Base-by-base conservation (phyloP, 92 coral and sea anemone genomes). In the Epizoanthus fatuus region DNA sequence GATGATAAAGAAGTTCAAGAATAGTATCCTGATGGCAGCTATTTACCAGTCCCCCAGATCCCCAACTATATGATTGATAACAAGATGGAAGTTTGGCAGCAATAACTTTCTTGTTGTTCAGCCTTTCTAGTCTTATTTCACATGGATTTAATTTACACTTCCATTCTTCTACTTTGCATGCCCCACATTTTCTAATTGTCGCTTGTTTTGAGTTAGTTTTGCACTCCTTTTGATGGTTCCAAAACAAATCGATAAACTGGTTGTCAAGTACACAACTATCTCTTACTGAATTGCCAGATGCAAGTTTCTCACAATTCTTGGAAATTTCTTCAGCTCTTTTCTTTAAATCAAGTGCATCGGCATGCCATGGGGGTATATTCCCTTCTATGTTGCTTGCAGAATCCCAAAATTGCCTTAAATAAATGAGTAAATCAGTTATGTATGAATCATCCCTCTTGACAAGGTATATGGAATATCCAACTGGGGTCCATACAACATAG, bases 21-120 rank as follows among this genome's bases (percentile, higher is more conserved):
- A 90, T 14, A 32, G 93, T 90, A 65, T 85, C 87, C 42, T 90
- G 93, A 63, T 90, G 93, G 22, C 91, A 90, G 74, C 93, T 90
- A 47, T 86, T 90, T 42, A 39, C 64, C 3, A 86, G 65, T 3
- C 83, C 69, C 54, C 6, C 9, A 5, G 52, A 45, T 1, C 73
- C 32, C 32, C 32, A 29, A 29, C 32, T 29, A 29, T 82, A 82
- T 12, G 86, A 82, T 19, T 82, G 86, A 17, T 82, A 82, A 63
- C 75, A 80, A 65, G 74, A 55, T 49, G 79, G 70, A 11, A 54
- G 72, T 3, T 79, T 79, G 39, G n/a, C n/a, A 40, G 62, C 59
- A 3, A 40, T 5, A 3, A 3, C 7, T 40, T 40, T 40, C 45
- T 1, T 40, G 1, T 40, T 40, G 0, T 79, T 1, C 11, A 62